Evolutionary conservation across 2,888 invertebrate genomes (phyloP), one percentile per base, ranked within the genome.

Genomic region (Pachymerium ferrugineum): DNA sequence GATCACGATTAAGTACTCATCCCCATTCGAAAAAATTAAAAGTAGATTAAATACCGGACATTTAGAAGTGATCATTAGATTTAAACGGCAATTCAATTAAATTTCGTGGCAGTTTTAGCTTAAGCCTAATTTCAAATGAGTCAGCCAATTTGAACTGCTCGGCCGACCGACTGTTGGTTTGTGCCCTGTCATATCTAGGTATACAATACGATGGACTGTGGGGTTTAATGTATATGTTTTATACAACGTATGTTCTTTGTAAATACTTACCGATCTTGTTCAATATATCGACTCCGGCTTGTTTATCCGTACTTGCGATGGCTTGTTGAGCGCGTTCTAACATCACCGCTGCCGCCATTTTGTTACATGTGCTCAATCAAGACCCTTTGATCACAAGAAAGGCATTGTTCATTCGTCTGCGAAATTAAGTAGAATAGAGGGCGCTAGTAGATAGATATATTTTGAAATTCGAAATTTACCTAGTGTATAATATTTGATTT

Each of bases 131-230:
- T 28, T 10, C 62, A 62, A 70, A 42, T 75, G 75, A 75, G 29
- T 75, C 73, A 74, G 75, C 75, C 73, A 75, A 75, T 74, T 75
- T 35, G 75, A 75, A 28, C 14, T 22, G 14, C 14, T 4, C 67
- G 25, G 67, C 67, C 10, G 19, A 67, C 16, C 19, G 67, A 67
- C 67, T 22, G 12, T 29, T 67, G 28, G 14, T 14, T 29, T 28
- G 4, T 30, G 29, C 12, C 10, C 35, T 31, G 19, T 70, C n/a
- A 19, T 28, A 28, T 19, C 22, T n/a, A n/a, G n/a, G 14, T 12
- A 3, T n/a, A 38, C 12, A 38, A 12, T 38, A 38, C 38, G 38
- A 38, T 12, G 22, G 70, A 10, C n/a, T 29, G 70, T 4, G 3
- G 3, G 22, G n/a, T 30, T 25, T 16, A n/a, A 1, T 0, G n/a